Conservation (phyloP, 30 jellyfish, hydroid and myxozoan species). For the Hydractinia symbiolongicarpus region DNA sequence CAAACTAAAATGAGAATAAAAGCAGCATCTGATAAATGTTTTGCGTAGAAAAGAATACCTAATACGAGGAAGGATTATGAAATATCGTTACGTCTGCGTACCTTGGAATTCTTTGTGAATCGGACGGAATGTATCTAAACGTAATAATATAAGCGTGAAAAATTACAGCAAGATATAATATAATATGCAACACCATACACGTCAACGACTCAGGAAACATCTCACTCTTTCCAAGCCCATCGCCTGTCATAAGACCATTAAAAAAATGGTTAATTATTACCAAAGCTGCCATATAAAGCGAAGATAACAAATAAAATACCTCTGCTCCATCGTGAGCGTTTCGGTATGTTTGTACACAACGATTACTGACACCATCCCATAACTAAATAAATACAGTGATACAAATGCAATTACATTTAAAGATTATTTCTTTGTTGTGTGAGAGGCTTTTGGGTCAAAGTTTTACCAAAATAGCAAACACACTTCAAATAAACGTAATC, state of each 20-base stretch:
- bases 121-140: slow-evolving; percentile 14
- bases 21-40: neutral
- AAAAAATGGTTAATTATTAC: no score
- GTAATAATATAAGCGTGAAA: no score
- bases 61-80: no score
- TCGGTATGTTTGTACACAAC: slow-evolving; percentile 90
- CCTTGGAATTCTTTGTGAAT: slow-evolving; percentile 72
- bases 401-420: neutral
- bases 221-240: no score
- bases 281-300: neutral
- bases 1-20: slow-evolving; percentile 40
- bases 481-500: neutral
- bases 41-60: no score
- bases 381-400: slow-evolving; percentile 33
- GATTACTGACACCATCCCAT: slow-evolving; percentile 99
- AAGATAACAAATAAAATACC: slow-evolving; percentile 32
- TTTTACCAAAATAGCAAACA: neutral
- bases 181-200: no score
- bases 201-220: no score
- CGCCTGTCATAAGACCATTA: no score
- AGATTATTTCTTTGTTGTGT: neutral
- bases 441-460: no score
- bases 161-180: no score
- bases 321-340: slow-evolving; percentile 95
- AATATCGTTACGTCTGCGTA: neutral